Evolutionary conservation across 2,797 vertebrate genomes (phyloP).

Genomic region (Hirundo rustica): DNA sequence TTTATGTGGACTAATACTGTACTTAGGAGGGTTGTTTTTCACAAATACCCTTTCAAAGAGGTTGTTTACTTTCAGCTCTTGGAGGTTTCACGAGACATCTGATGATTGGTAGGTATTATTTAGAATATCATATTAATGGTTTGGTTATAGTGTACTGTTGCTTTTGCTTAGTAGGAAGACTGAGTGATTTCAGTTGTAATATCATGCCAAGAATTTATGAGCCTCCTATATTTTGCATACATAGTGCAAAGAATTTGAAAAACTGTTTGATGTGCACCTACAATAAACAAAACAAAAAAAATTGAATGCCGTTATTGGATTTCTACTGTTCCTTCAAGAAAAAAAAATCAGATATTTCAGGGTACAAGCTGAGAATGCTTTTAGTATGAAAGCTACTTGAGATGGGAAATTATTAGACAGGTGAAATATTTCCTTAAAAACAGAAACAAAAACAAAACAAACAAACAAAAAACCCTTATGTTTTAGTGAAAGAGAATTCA

Average conservation of each 20-base stretch:
- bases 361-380: not conserved
- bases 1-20: not conserved
- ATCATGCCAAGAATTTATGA: not conserved
- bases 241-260: not conserved
- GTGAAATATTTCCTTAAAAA: not conserved
- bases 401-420: not conserved
- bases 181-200: not conserved
- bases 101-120: not conserved
- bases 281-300: not conserved
- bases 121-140: not conserved
- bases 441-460: not conserved
- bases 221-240: fast-evolving
- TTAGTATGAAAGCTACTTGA: not conserved
- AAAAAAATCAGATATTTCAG: not conserved
- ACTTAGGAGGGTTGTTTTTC: not conserved
- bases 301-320: not conserved
- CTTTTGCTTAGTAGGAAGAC: not conserved
- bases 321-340: not conserved
- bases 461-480: fast-evolving
- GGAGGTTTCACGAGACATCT: not conserved
- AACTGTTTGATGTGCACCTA: not conserved
- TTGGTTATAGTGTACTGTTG: not conserved
- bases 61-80: not conserved
- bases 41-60: not conserved
- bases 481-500: not conserved